Evolutionary conservation across 2,888 invertebrate species (phyloP).

Genomic region (Agrochola lychnidis): DNA sequence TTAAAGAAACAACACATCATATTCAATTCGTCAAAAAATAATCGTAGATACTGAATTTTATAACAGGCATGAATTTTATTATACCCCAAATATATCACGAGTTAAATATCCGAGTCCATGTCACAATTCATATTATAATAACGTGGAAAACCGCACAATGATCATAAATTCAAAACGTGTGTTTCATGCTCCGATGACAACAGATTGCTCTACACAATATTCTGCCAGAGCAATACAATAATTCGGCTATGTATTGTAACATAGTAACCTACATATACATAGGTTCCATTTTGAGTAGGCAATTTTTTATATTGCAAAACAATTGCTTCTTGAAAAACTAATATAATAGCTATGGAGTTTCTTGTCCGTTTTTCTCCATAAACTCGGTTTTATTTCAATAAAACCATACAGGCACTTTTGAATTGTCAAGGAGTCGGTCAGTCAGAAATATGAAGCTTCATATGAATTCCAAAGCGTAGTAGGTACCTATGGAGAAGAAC

Average conservation of each 20-base stretch:
- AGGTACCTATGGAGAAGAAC: too few species aligned
- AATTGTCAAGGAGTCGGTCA: too few species aligned
- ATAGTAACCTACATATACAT: slow-evolving; percentile 6
- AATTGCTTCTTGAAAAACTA: background rate
- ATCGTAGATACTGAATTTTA: background rate
- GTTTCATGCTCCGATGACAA: slow-evolving; percentile 55
- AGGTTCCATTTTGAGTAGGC: background rate
- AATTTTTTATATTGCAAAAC: background rate
- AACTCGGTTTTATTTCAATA: too few species aligned
- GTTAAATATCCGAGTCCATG: slow-evolving; percentile 43
- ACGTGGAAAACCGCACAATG: slow-evolving; percentile 52
- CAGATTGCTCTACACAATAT: slow-evolving; percentile 50
- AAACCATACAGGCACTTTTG: too few species aligned
- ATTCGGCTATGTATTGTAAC: slow-evolving; percentile 14
- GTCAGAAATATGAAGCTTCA: too few species aligned
- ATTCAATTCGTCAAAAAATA: background rate
- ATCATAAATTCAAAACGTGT: slow-evolving; percentile 60
- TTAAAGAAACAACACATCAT: background rate
- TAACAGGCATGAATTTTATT: slow-evolving; percentile 9
- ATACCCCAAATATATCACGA: slow-evolving; percentile 30
- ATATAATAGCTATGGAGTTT: too few species aligned
- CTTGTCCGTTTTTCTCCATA: too few species aligned
- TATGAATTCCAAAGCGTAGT: too few species aligned
- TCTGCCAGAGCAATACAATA: slow-evolving; percentile 33
- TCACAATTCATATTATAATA: slow-evolving; percentile 57